Evolutionary conservation across 2,888 invertebrate genomes (phyloP), one percentile per base, ranked within the genome.

Genomic region (Quadriops clusia): DNA sequence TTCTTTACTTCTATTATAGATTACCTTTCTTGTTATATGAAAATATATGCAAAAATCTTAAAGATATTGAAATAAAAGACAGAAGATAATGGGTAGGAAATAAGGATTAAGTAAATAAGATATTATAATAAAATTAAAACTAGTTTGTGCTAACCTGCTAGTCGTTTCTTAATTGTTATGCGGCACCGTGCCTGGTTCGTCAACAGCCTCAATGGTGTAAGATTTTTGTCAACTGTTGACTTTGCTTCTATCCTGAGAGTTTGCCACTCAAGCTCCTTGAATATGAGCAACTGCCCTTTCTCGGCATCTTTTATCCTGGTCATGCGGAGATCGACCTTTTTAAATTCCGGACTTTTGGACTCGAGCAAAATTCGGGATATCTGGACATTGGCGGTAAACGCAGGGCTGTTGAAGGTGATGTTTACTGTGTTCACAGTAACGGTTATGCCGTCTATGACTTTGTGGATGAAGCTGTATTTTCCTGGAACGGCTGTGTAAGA

Each of bases 251-350:
- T 85, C 39, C 94, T 72, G 11, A 97, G 78, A 28, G 90, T 89
- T 63, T 97, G 94, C 97, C 98, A 98, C 54, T 87, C 85, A 31
- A 97, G 64, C 64, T 91, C 87, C 70, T 98, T 98, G 64, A 97
- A 98, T 54, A 97, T 84, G 41, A 98, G 70, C 41, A 97, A 68
- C 51, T 94, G 86, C 22, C 89, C 89, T 39, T 81, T 77, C 40
- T 81, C 77, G 3, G 82, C 74, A 53, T 94, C 91, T 62, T 93
- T 89, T 43, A 98, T 71, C 49, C 94, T 74, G 27, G 95, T 94
- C 64, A 84, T 73, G 53, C 87, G 74, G 46, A 98, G 70, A 63
- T 95, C 93, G 40, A 75, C 78, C 38, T 73, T 74, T 32, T 79
- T 73, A 80, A 95, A 98, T 38, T 79, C 78, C 0, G 95, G 93